Base-by-base conservation (phyloP, 2,888 invertebrate genomes). In the Lasioglossum oenotherae region DNA sequence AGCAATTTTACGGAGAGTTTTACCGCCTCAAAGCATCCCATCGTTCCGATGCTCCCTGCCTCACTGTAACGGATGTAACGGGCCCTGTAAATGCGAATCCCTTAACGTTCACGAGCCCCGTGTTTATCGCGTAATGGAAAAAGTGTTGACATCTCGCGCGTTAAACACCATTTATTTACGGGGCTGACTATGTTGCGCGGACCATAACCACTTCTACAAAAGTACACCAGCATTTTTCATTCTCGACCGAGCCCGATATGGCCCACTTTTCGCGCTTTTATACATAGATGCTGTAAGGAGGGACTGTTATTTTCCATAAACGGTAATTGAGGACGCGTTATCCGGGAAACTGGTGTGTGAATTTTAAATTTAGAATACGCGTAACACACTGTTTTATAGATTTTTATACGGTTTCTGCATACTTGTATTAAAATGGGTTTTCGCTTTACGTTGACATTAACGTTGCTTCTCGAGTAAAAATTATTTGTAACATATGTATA, bases 1-100 rank as follows among this genome's bases (percentile, higher is more conserved):
- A 89, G 90, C 87, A 90, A 90, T 94, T 94, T 94, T 93, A 93
- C 93, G 92, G 84, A 93, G 88, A 90, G 87, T 69, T 83, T 84
- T 81, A 80, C 78, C 87, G 74, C 86, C n/a, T 81, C 81, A 14
- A 73, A 53, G 41, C 44, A 57, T 72, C 67, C 41, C 78, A 74
- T 84, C 86, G 78, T 82, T 71, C 75, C 80, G 79, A 64, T 69
- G 8, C 74, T 46, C 57, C 35, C 49, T 60, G 81, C 69, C 64
- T 69, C 78, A 60, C 75, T 78, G 73, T 76, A 73, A 86, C 67
- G 44, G 74, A 74, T 74, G 35, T 81, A 81, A 73, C 75, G 78
- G 69, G 67, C 81, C 49, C 67, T 74, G 84, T 74, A 78, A 74
- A 74, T 74, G 60, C 69, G 69, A 83, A 38, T 46, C 74, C 78